Evolutionary conservation across 1,140 invertebrate genomes (phyloP), one percentile per base, ranked within the genome.

Genomic region (Ips typographus): DNA sequence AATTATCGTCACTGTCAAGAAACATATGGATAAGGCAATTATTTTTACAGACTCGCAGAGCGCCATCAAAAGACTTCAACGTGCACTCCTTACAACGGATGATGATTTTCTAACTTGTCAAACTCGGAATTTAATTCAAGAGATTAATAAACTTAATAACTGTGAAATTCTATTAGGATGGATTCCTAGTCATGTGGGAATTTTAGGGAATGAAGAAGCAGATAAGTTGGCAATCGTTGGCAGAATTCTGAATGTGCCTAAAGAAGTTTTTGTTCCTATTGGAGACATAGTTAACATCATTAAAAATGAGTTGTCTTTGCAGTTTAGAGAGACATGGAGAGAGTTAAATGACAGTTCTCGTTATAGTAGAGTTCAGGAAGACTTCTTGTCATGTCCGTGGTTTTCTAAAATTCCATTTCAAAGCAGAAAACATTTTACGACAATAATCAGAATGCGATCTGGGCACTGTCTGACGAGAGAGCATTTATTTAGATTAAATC

Each of bases 401-500:
- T 66, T 61, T 44, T 58, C 22, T n/a, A 56, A 53, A 44, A 2
- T 66, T 22, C 47, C 63, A 22, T 53, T 39, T 37, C 55, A 51
- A 22, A 39, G 52, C 52, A 66, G 70, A 52, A 53, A 53, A 8
- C 64, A 71, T 53, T 57, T 67, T 5, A 67, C 56, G 6, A 65
- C 62, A 3, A 67, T 71, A 8, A 71, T 62, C n/a, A 40, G 70
- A 56, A 71, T 71, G 64, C 52, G 56, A 60, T 66, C 58, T 2
- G 64, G 69, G 22, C 69, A 66, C 51, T 71, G 69, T 40, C 37
- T 40, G 6, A 67, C 58, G 3, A 51, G 40, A 38, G 47, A 71
- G 63, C 64, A 63, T 42, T 41, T 71, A 36, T 57, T 36, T 37
- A 66, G 41, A 52, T 39, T 71, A n/a, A 42, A 42, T 4, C 6